A percentile compares a stretch with the other conserved stretches of the same genome.
These are phyloP conservation scores for Acanthosepion pharaonis DNA, from an alignment of 2,888 invertebrate species.

Conservation along the genomic window DNA sequence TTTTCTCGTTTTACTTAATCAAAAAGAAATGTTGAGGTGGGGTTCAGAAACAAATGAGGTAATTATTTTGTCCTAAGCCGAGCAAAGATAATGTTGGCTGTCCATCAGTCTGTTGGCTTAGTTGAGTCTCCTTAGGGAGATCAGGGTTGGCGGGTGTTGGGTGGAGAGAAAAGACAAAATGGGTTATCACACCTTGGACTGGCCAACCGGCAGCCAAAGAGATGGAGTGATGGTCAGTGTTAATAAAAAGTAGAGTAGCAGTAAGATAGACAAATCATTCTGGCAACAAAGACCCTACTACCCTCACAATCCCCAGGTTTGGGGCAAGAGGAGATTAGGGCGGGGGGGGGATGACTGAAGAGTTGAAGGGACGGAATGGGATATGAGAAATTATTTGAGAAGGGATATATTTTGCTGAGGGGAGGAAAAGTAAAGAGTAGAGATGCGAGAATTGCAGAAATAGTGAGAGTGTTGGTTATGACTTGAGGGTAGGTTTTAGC, in stretches of 20 bases:
- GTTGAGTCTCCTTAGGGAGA: background rate
- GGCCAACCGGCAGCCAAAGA: background rate
- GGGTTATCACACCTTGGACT: conserved; percentile 18
- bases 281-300: background rate
- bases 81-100: background rate
- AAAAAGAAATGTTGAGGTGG: background rate
- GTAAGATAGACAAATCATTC: conserved; percentile 8
- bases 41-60: background rate
- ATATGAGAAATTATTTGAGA: background rate
- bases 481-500: background rate
- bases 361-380: background rate
- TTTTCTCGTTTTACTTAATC: conserved; percentile 39
- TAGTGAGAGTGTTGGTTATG: background rate
- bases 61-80: conserved; percentile 10
- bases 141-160: background rate
- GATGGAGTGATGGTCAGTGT: background rate
- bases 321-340: background rate
- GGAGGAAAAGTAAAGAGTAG: background rate
- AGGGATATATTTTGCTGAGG: background rate
- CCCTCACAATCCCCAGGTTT: conserved; percentile 5
- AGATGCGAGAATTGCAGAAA: background rate
- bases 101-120: conserved; percentile 21
- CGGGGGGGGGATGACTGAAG: background rate
- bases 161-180: background rate
- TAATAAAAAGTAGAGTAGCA: conserved; percentile 23